Evolutionary conservation across 2,888 invertebrate genomes (phyloP).

Genomic region (Hemithea aestivaria): DNA sequence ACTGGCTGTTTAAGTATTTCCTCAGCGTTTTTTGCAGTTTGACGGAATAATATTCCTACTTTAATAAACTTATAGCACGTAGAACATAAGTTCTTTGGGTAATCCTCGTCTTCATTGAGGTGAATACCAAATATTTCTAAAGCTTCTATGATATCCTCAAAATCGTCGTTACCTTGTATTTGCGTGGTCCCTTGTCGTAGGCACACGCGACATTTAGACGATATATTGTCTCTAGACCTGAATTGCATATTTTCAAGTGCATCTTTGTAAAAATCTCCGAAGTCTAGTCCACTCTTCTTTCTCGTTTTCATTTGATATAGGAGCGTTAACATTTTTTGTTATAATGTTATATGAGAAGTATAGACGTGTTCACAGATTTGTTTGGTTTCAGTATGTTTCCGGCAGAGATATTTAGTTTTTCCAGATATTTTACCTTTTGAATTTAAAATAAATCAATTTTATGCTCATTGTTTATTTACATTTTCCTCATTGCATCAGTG

Average conservation of each 20-base stretch:
- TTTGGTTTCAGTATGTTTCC: too few relatives aligned
- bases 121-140: slow-evolving; percentile 35
- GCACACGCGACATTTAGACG: slow-evolving; percentile 29
- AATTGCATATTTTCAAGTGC: slow-evolving; percentile 10
- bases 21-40: slow-evolving; percentile 46
- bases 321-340: slow-evolving; percentile 21
- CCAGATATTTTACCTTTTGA: too few relatives aligned
- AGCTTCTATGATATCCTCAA: slow-evolving; percentile 12
- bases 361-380: too few relatives aligned
- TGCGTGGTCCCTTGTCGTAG: slow-evolving; percentile 24
- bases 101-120: slow-evolving; percentile 41
- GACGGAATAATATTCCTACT: slow-evolving; percentile 48
- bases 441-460: too few relatives aligned
- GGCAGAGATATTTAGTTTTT: too few relatives aligned
- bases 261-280: slow-evolving; percentile 25
- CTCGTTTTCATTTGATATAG: slow-evolving; percentile 24
- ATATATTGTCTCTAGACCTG: slow-evolving; percentile 8
- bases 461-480: too few relatives aligned
- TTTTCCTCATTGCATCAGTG: too few relatives aligned
- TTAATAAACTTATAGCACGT: slow-evolving; percentile 50
- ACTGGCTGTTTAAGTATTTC: slow-evolving; percentile 39
- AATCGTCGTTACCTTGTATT: slow-evolving; percentile 18
- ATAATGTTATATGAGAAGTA: neutral
- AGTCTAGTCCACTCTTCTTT: slow-evolving; percentile 16
- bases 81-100: slow-evolving; percentile 51